Evolutionary conservation across 2,797 vertebrate species (phyloP).

Genomic region (Fundulus diaphanus): DNA sequence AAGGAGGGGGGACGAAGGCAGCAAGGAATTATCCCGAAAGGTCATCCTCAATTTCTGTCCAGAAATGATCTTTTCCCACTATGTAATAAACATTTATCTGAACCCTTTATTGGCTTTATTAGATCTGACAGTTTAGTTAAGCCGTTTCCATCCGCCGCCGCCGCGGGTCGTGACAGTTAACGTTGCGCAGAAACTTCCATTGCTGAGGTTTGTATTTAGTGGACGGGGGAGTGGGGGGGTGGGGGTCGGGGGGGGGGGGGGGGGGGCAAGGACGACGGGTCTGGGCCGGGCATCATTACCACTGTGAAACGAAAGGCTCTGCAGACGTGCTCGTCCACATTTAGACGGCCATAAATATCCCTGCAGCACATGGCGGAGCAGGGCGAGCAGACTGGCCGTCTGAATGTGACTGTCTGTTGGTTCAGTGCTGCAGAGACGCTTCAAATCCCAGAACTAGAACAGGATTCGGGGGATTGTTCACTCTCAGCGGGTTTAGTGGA

Average conservation of each 20-base stretch:
- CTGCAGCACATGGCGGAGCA: conserved; percentile 31
- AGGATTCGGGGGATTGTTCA: not conserved
- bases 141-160: conserved; percentile 93
- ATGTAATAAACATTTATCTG: conserved; percentile 99
- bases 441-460: not conserved
- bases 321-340: conserved; percentile 67
- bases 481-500: not conserved
- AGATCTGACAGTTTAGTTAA: conserved; percentile 99
- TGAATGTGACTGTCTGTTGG: conserved; percentile 25
- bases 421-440: conserved; percentile 1
- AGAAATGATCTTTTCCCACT: conserved; percentile 99
- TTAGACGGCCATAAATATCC: conserved; percentile 71
- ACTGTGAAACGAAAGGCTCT: conserved; percentile 55
- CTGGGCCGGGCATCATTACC: conserved; percentile 61
- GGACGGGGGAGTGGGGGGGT: conserved; percentile 30
- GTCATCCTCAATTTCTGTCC: conserved; percentile 99
- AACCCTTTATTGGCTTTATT: conserved; percentile 98
- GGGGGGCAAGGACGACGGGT: conserved; percentile 69
- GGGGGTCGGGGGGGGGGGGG: conserved; percentile 6
- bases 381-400: conserved; percentile 37
- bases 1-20: conserved; percentile 62
- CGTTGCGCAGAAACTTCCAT: conserved; percentile 92
- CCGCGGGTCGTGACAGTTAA: conserved; percentile 95
- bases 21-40: conserved; percentile 95
- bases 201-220: conserved; percentile 83